Evolutionary conservation across 2,113 vertebrate species (phyloP).

Genomic region (Hemicordylus capensis): DNA sequence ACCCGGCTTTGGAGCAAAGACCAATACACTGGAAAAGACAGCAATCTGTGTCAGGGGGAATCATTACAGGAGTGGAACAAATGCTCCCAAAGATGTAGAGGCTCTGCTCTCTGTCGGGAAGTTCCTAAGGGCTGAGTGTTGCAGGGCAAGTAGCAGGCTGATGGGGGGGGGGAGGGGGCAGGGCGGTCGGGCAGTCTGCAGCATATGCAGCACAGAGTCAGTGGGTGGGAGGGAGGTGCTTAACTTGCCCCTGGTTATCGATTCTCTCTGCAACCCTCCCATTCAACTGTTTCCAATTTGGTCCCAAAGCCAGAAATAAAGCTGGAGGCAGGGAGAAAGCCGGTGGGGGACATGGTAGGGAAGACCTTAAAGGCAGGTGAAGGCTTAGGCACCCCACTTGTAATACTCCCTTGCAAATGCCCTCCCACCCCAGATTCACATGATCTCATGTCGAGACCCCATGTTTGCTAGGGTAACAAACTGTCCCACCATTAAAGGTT

Average conservation of each 20-base stretch:
- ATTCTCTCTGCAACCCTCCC: background rate
- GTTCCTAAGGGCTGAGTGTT: background rate
- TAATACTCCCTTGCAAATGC: background rate
- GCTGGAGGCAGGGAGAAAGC: background rate
- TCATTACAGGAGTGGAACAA: background rate
- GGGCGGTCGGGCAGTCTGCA: no score
- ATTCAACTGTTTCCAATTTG: background rate
- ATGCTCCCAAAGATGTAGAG: background rate
- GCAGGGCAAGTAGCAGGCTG: background rate
- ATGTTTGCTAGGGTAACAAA: background rate
- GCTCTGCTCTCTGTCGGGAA: background rate
- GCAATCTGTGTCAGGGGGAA: background rate
- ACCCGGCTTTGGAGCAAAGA: constrained; percentile 12
- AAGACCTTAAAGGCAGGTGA: no score
- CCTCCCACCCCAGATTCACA: background rate
- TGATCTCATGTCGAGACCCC: background rate
- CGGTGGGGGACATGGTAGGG: background rate
- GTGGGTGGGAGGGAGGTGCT: no score
- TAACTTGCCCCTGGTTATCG: background rate
- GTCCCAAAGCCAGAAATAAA: background rate
- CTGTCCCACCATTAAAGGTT: no score
- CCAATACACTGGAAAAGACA: constrained; percentile 10
- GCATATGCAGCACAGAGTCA: background rate
- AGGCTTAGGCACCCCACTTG: background rate
- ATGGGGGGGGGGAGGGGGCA: background rate